Evolutionary conservation across 1,140 invertebrate species (phyloP).

Genomic region (Drosophila yakuba): DNA sequence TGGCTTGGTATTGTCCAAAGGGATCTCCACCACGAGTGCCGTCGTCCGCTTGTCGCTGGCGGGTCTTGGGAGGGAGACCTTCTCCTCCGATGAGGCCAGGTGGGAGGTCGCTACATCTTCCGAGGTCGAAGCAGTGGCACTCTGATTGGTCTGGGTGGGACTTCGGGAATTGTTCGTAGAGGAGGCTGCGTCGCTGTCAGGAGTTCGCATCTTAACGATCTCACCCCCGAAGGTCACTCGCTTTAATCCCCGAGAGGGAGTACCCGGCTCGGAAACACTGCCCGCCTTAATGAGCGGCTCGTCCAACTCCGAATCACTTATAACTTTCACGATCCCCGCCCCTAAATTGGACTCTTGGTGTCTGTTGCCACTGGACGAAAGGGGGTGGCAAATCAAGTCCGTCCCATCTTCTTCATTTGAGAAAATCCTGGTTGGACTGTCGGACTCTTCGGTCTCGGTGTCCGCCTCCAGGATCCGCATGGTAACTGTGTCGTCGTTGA

Average conservation of each 20-base stretch:
- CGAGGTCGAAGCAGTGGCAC: neutral
- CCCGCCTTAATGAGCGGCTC: conserved; percentile 72
- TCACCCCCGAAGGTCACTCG: conserved; percentile 93
- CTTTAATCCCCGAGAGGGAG: conserved; percentile 86
- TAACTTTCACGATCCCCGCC: conserved; percentile 86
- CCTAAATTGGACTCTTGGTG: conserved; percentile 19
- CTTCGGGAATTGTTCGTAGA: conserved; percentile 34
- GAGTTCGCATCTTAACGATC: conserved; percentile 92
- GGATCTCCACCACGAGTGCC: conserved; percentile 69
- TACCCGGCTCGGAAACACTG: conserved; percentile 26
- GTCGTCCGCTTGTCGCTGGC: conserved; percentile 32
- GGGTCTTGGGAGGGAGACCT: neutral
- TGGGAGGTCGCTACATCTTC: neutral
- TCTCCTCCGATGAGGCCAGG: neutral
- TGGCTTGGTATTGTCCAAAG: conserved; percentile 78
- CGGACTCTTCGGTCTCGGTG: conserved; percentile 63
- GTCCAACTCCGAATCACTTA: conserved; percentile 86
- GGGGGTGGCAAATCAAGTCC: conserved; percentile 65
- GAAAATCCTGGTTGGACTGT: conserved; percentile 55
- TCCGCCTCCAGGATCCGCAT: conserved; percentile 92
- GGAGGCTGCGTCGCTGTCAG: conserved; percentile 89
- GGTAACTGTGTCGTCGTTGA: conserved; percentile 91
- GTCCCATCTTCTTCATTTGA: conserved; percentile 75
- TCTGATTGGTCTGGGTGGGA: neutral
- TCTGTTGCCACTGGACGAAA: conserved; percentile 40